phyloP scores from a whole-genome alignment of 1,140 invertebrate genomes.

The Paraescarpia echinospica region DNA sequence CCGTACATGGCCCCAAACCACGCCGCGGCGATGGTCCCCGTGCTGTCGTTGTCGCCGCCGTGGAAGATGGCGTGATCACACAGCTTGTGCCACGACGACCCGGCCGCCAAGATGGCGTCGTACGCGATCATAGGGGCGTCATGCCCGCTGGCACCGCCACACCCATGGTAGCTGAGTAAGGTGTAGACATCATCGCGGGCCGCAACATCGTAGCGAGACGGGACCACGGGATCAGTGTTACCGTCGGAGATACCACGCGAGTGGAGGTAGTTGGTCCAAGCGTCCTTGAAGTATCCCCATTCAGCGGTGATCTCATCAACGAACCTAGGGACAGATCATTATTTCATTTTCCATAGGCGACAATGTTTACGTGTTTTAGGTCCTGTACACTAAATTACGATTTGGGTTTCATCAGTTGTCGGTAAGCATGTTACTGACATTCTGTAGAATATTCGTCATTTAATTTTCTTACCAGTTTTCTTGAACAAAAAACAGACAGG shows the following conservation, averaged over 20 bases:
- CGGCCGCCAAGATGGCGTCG: conserved; percentile 48
- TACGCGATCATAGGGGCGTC: conserved; percentile 57
- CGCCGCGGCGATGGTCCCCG: conserved; percentile 52
- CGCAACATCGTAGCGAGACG: conserved; percentile 41
- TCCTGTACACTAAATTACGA: neutral
- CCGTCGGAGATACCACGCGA: conserved; percentile 40
- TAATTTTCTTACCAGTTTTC: too few species aligned
- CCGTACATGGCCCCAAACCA: conserved; percentile 55
- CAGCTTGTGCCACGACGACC: conserved; percentile 47
- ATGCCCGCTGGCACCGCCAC: conserved; percentile 54
- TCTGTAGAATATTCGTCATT: too few species aligned
- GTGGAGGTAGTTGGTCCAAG: conserved; percentile 49
- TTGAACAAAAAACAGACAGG: too few species aligned
- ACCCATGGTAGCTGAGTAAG: conserved; percentile 43
- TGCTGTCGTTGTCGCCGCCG: conserved; percentile 55
- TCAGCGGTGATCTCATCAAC: neutral
- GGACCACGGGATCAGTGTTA: conserved; percentile 41
- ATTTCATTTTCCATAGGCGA: neutral
- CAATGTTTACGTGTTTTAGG: neutral
- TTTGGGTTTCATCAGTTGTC: neutral
- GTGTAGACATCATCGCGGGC: conserved; percentile 52
- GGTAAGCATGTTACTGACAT: too few species aligned
- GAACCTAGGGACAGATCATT: neutral
- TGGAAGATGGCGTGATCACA: conserved; percentile 53
- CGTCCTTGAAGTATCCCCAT: conserved; percentile 38